Evolutionary conservation across 1,140 invertebrate species (phyloP).

Genomic region (Sinonovacula constricta): DNA sequence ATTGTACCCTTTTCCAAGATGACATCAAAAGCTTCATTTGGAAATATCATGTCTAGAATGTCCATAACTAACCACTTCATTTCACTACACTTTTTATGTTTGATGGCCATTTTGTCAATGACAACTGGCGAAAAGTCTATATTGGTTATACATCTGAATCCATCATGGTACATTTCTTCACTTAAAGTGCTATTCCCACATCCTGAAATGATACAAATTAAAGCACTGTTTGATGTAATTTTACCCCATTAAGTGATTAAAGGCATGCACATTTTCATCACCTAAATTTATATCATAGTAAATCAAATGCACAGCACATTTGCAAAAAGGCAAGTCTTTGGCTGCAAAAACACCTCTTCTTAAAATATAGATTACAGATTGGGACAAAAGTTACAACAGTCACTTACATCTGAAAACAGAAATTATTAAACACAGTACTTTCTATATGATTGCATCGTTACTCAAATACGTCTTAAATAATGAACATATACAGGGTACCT

Average conservation of each 20-base stretch:
- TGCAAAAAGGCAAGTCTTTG: neutral
- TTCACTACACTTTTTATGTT: conserved; percentile 60
- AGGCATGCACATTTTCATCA: conserved; percentile 3
- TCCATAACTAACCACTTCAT: conserved; percentile 79
- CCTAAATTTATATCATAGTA: neutral
- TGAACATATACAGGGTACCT: too few relatives aligned
- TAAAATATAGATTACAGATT: too few relatives aligned
- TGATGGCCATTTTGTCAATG: conserved; percentile 77
- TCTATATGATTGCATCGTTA: too few relatives aligned
- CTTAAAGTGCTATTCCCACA: conserved; percentile 81
- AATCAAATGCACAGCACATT: neutral
- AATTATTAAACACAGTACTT: too few relatives aligned
- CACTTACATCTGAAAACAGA: too few relatives aligned
- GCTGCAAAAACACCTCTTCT: too few relatives aligned
- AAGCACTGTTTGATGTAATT: neutral
- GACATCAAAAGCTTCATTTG: conserved; percentile 78
- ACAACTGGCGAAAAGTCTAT: conserved; percentile 80
- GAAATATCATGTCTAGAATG: conserved; percentile 75
- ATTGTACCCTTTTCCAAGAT: conserved; percentile 81
- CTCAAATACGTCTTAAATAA: too few relatives aligned
- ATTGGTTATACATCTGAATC: conserved; percentile 78
- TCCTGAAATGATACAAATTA: conserved; percentile 66
- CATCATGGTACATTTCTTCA: conserved; percentile 78
- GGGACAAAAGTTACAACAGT: too few relatives aligned
- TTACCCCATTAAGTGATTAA: neutral